Evolutionary conservation across 2,113 vertebrate genomes (phyloP).

Genomic region (Salvator merianae): DNA sequence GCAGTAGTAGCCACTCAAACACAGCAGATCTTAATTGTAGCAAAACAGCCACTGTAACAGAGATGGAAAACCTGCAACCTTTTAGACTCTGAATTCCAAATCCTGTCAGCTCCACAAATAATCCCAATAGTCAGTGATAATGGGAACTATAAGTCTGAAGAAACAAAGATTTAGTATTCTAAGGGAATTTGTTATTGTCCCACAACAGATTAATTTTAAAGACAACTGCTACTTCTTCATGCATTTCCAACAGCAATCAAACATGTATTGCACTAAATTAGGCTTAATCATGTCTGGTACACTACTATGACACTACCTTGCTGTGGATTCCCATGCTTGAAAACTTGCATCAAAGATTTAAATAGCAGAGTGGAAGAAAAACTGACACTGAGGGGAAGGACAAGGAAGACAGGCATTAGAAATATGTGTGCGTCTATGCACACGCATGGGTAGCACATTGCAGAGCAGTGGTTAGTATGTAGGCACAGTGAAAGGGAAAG

Average conservation of each 20-base stretch:
- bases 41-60: no score
- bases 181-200: neutral
- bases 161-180: neutral
- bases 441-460: neutral
- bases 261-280: neutral
- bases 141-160: no score
- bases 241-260: no score
- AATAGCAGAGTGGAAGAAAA: neutral
- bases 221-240: neutral
- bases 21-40: no score
- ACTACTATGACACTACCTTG: neutral
- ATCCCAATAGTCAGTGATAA: no score
- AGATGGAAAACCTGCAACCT: no score
- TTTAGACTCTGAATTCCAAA: neutral
- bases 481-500: neutral
- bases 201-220: neutral
- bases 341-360: neutral
- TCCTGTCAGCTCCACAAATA: no score
- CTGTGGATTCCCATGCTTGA: neutral
- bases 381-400: neutral
- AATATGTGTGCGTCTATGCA: neutral
- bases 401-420: neutral
- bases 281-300: neutral
- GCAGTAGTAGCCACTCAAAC: neutral
- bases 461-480: neutral